These are phyloP conservation scores for Charanyca ferruginea DNA, from an alignment of 2,888 invertebrate genomes.

Conservation along the genomic window DNA sequence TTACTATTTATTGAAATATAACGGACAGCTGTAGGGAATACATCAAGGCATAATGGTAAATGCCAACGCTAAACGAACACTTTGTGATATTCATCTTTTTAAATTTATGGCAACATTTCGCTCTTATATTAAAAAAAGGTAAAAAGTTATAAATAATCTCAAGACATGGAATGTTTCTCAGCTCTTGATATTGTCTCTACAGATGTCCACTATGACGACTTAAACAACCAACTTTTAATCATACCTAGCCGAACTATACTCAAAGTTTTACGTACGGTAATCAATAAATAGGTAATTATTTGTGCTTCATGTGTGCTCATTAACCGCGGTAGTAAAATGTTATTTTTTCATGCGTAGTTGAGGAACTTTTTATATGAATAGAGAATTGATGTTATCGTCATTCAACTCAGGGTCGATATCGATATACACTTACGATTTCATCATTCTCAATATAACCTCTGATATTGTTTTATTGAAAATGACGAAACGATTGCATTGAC, in stretches of 20 bases:
- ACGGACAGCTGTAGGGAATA: constrained; percentile 37
- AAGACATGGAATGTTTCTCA: constrained; percentile 56
- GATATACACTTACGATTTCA: no score
- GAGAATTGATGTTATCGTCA: neutral
- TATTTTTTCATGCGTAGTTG: neutral
- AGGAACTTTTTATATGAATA: neutral
- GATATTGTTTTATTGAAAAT: no score
- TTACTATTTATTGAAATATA: constrained; percentile 14
- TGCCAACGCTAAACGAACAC: constrained; percentile 27
- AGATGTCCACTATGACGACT: constrained; percentile 7
- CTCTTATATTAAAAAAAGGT: neutral
- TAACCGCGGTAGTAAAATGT: constrained; percentile 3
- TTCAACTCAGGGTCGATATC: no score
- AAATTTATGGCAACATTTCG: neutral
- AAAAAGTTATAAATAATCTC: constrained; percentile 44
- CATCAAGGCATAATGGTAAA: constrained; percentile 38
- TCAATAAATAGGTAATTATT: constrained; percentile 12
- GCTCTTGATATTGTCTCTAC: constrained; percentile 26
- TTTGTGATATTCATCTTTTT: neutral
- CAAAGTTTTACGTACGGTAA: constrained; percentile 27
- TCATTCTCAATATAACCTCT: no score
- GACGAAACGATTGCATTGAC: no score
- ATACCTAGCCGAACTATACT: constrained; percentile 51
- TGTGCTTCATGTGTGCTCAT: constrained; percentile 23
- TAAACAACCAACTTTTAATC: constrained; percentile 28